Evolutionary conservation across 2,113 vertebrate genomes (phyloP), one percentile per base, ranked within the genome.

Genomic region (Microcebus tavaratra): DNA sequence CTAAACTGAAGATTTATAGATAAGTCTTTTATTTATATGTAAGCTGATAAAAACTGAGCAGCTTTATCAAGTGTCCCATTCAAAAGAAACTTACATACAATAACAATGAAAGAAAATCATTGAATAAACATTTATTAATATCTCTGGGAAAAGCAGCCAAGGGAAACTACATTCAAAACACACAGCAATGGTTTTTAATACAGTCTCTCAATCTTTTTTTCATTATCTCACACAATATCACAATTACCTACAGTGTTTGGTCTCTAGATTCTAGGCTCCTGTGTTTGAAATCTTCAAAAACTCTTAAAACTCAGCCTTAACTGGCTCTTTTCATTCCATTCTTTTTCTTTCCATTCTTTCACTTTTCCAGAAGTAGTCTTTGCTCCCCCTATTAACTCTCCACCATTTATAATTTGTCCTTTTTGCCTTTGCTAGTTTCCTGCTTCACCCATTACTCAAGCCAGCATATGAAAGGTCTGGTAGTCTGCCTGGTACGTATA

Each of bases 51-150:
- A 93, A 91, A 63, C 6, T 91, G 21, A 57, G 79, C 10, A 82
- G 36, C 29, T 2, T 86, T 91, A 45, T 53, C 15, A 78, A 3
- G 18, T 78, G 10, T 57, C 39, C 9, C 20, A 73, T 87, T 39
- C 29, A 45, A 90, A 70, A 86, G 29, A 91, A 68, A 90, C 14
- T 89, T 50, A 10, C 42, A 90, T 83, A 82, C 70, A 91, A 8
- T 70, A 91, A 84, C 36, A 85, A n/a, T 55, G 31, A 83, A 89
- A 93, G 34, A 81, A 94, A 81, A 76, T 55, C 39, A 85, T 39
- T 91, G 3, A 42, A 82, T 61, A 82, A 70, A 53, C 39, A 25
- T 70, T 39, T 48, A 93, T 53, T 80, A 39, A 65, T 72, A 76
- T 63, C 3, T 27, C 57, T 50, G 14, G 36, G 80, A 76, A 18